Evolutionary conservation across 2,113 vertebrate species (phyloP), one percentile per base, ranked within the genome.

Genomic region (Thunnus thynnus): DNA sequence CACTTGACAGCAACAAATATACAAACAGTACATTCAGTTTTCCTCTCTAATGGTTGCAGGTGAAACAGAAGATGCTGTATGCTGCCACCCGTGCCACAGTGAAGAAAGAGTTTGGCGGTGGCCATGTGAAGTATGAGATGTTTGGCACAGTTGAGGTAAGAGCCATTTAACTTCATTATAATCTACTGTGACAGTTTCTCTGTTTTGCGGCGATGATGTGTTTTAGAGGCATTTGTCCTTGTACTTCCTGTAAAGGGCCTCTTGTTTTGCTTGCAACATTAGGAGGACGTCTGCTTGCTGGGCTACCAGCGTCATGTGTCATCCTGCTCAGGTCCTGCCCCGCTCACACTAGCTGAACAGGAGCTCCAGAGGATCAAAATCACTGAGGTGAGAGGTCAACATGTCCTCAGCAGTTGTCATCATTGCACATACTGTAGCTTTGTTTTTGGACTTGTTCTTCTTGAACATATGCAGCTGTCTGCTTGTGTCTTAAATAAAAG

Each of bases 21-120:
- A 65, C 14, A n/a, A 11, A 14, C 47, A 60, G 16, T 13, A 4
- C 56, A 41, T 12, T 16, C 7, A 25, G 9, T 64, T 41, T 41
- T 4, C 44, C 14, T 13, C 46, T 70, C 41, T 60, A 62, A 41
- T 67, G 68, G 20, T 13, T 83, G 0, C 92, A 99, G 98, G 97
- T 99, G 52, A 97, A 98, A 93, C 97, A 97, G 81, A 99, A 99
- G 95, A 99, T 99, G 98, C 81, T 99, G 14, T 99, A 99, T 0
- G 97, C 98, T 0, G 98, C 98, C 72, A 99, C 98, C 0, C 95
- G 98, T 25, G 97, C 97, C 13, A 99, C 97, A 0, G 97, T 99
- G 89, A 99, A 99, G 93, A 99, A 99, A 83, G 98, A 99, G 87
- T 99, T 99, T 88, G 98, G 98, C 0, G 98, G 98, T 0, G 98